These are phyloP conservation scores for Chymomyza costata DNA, from an alignment of 1,140 invertebrate genomes.

Conservation along the genomic window DNA sequence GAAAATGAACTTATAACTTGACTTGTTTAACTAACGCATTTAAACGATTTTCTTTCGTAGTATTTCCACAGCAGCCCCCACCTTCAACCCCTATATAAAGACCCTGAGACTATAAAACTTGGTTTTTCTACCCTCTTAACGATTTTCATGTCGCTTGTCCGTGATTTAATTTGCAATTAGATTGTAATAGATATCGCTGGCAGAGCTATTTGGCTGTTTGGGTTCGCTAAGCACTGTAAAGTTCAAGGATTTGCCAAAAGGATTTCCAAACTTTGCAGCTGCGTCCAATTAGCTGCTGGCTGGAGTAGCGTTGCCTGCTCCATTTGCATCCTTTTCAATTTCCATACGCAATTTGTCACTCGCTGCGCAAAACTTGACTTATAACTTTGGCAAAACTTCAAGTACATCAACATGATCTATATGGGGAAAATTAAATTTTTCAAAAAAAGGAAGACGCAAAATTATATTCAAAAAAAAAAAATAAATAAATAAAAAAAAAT, in stretches of 20 bases:
- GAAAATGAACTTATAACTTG: conserved; percentile 72
- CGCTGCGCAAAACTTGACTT: too few species aligned
- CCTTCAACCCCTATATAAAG: neutral
- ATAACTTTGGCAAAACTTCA: too few species aligned
- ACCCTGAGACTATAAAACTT: conserved; percentile 1
- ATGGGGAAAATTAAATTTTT: conserved; percentile 42
- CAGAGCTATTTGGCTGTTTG: too few species aligned
- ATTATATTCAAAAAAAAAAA: too few species aligned
- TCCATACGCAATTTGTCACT: too few species aligned
- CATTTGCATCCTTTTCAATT: too few species aligned
- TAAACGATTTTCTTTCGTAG: conserved; percentile 56
- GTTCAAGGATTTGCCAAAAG: conserved; percentile 42
- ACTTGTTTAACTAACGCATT: conserved; percentile 73
- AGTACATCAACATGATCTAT: too few species aligned
- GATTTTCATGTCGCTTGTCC: conserved; percentile 24
- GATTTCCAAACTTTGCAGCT: conserved; percentile 6
- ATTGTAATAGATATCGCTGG: conserved; percentile 64
- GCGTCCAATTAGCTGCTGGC: too few species aligned
- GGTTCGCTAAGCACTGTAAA: too few species aligned
- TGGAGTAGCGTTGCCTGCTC: too few species aligned
- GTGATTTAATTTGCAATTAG: conserved; percentile 70
- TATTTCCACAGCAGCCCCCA: conserved; percentile 16
- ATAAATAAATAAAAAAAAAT: conserved; percentile 1
- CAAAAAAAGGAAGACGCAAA: too few species aligned
- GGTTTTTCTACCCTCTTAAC: conserved; percentile 6